Base-by-base conservation (phyloP, 2,113 vertebrate genomes). In the Lepus timidus region DNA sequence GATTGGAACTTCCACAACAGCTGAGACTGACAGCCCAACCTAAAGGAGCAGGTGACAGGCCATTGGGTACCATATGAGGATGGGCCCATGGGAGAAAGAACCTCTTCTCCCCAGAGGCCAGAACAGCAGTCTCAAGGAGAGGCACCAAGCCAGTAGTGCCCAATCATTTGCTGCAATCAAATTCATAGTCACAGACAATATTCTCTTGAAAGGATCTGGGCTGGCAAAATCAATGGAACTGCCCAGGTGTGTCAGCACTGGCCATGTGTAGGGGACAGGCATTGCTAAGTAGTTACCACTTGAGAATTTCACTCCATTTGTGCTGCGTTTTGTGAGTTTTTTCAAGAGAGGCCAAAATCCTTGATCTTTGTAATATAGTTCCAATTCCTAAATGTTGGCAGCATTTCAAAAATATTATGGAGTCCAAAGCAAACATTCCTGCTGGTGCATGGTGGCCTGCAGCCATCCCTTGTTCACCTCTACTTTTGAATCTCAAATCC, bases 281-380 rank as follows among this genome's bases (percentile, higher is more conserved):
- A 22, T 23, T 52, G 17, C 44, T 58, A 20, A 70, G 31, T 27
- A 55, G 11, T 71, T 55, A 62, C 67, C 78, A 1, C 13, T 3
- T 14, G 3, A 29, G 29, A 70, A 62, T 85, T 84, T 58, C 55
- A 71, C 22, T 67, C 25, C n/a, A 49, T 2, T 68, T 76, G 68
- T 82, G 52, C 61, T 73, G 67, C 33, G n/a, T 78, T 62, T 83
- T 88, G 27, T 0, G 27, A 95, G 68, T 71, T 81, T 91, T 94
- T 49, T 80, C 52, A 31, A 94, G 36, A 52, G 80, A 90, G 84
- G 49, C 27, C 55, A 84, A 78, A 80, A 85, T 93, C 85, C 88
- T 88, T 94, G 73, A 79, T 52, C 85, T 92, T 85, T 55, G 25
- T 68, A 14, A 62, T 90, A 6, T 25, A 27, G 44, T 39, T 84